phyloP scores from a whole-genome alignment of 2,888 invertebrate genomes.

The Lasiommata megera region DNA sequence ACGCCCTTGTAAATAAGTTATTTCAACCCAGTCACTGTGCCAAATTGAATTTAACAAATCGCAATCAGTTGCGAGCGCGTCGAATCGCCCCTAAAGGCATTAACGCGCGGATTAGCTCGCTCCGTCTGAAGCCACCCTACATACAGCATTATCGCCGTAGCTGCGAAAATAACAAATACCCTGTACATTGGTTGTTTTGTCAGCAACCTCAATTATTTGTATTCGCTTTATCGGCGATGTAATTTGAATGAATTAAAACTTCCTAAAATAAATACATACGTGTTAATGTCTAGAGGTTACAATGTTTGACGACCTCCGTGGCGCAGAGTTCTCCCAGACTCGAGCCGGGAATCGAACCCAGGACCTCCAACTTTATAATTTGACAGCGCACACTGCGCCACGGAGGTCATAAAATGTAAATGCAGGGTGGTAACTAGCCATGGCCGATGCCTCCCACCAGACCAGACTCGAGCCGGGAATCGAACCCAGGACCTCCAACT shows the following conservation, averaged over 20 bases:
- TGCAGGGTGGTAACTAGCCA: too few relatives aligned
- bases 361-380: too few relatives aligned
- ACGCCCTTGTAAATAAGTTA: conserved; percentile 1
- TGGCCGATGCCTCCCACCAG: too few relatives aligned
- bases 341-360: too few relatives aligned
- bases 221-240: conserved; percentile 39
- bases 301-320: too few relatives aligned
- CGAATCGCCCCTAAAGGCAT: conserved; percentile 63
- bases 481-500: too few relatives aligned
- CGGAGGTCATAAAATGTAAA: too few relatives aligned
- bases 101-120: conserved; percentile 53
- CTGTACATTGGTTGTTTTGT: conserved; percentile 39
- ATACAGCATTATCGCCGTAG: conserved; percentile 43
- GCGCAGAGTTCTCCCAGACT: too few relatives aligned
- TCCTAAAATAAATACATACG: too few relatives aligned
- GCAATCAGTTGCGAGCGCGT: conserved; percentile 55
- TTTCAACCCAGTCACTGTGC: conserved; percentile 34
- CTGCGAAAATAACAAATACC: conserved; percentile 35
- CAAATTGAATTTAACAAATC: conserved; percentile 52
- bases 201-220: conserved; percentile 28
- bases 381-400: too few relatives aligned
- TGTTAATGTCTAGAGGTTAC: too few relatives aligned
- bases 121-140: conserved; percentile 40
- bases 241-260: conserved; percentile 23
- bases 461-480: too few relatives aligned